Evolutionary conservation across 2,888 invertebrate genomes (phyloP).

Genomic region (Polia nebulosa): DNA sequence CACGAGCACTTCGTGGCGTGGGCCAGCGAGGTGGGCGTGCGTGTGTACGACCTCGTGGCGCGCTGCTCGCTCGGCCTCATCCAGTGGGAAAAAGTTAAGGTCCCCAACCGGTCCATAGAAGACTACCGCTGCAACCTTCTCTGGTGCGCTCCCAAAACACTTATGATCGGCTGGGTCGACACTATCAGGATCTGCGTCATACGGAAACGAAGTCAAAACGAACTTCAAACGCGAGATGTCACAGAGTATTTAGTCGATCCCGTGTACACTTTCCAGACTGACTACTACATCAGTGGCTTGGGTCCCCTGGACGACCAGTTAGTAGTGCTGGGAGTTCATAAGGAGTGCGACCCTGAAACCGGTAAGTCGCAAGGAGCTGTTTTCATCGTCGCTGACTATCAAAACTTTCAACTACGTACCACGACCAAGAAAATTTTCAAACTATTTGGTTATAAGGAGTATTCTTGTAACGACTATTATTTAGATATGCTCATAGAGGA

Average conservation of each 20-base stretch:
- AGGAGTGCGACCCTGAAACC: constrained; percentile 93
- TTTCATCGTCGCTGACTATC: constrained; percentile 96
- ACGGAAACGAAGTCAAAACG: constrained; percentile 94
- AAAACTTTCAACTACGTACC: constrained; percentile 95
- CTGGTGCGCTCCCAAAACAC: constrained; percentile 96
- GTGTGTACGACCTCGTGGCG: constrained; percentile 96
- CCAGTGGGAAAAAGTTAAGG: constrained; percentile 95
- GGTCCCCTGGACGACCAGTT: constrained; percentile 95
- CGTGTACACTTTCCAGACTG: constrained; percentile 96
- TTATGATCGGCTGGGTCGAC: constrained; percentile 98
- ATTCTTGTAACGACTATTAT: constrained; percentile 97
- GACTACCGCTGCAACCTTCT: constrained; percentile 96
- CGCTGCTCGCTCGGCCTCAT: constrained; percentile 96
- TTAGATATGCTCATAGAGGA: constrained; percentile 97
- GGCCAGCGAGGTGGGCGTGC: constrained; percentile 97
- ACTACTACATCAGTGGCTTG: constrained; percentile 97
- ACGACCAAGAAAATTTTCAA: constrained; percentile 96
- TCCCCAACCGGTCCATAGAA: constrained; percentile 84
- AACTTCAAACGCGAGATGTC: constrained; percentile 93
- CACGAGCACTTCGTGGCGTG: constrained; percentile 97
- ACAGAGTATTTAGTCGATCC: constrained; percentile 97
- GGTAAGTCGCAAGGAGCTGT: constrained; percentile 95
- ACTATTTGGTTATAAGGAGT: constrained; percentile 95
- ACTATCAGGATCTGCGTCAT: constrained; percentile 97
- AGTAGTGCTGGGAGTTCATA: constrained; percentile 94